Percentiles rank a stretch among this genome's conserved stretches.
These are phyloP conservation scores for Leistus spinibarbis DNA, from an alignment of 2,888 invertebrate species.

Conservation along the genomic window DNA sequence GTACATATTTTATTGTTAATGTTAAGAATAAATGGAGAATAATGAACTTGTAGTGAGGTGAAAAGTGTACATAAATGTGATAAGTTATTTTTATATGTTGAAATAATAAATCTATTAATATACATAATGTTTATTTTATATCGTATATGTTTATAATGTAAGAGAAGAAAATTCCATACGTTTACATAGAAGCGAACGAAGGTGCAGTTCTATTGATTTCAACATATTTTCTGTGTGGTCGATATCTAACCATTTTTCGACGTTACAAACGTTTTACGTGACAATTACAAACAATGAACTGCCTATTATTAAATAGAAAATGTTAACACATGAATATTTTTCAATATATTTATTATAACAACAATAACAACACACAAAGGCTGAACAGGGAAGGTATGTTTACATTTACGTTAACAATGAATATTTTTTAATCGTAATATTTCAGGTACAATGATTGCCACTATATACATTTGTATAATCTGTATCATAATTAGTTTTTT, in stretches of 20 bases:
- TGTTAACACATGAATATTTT: not conserved
- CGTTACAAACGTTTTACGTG: not conserved
- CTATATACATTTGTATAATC: conserved; percentile 16
- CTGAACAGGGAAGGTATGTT: not conserved
- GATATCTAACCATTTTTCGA: not conserved
- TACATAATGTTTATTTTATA: not conserved
- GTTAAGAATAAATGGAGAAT: not conserved
- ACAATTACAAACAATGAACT: not conserved
- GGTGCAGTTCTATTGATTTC: not conserved
- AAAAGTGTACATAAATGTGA: not conserved
- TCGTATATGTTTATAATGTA: too few species aligned
- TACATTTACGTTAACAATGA: not conserved
- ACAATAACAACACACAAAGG: not conserved
- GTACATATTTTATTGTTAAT: not conserved
- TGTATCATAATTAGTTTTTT: conserved; percentile 17
- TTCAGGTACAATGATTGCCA: conserved; percentile 19
- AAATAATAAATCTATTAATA: not conserved
- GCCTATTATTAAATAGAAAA: not conserved
- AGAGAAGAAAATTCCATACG: too few species aligned
- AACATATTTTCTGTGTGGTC: not conserved
- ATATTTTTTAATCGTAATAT: not conserved
- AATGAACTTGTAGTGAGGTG: too few species aligned
- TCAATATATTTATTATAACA: not conserved
- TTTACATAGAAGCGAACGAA: not conserved
- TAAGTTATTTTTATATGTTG: not conserved